Conservation (phyloP, 2,888 invertebrate species). For the Melangyna quadrimaculata region DNA sequence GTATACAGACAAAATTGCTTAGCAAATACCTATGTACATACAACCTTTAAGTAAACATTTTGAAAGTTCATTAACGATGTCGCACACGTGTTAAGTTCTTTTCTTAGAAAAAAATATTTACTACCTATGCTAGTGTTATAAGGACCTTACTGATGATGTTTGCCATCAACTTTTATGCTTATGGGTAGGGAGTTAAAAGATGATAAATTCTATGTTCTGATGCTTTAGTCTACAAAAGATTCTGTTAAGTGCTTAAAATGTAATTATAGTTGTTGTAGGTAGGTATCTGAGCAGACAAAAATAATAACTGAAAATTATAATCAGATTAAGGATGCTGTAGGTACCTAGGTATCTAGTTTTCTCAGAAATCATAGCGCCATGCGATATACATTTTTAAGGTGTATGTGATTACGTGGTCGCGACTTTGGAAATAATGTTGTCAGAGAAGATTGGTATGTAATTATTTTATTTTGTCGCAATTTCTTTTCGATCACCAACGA, state of each 20-base stretch:
- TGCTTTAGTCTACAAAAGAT: not conserved
- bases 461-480: not conserved
- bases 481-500: not conserved
- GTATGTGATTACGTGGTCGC: not conserved
- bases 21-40: not conserved
- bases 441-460: not conserved
- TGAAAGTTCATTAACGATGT: constrained; percentile 3
- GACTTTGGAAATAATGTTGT: not conserved
- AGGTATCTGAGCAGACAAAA: not conserved
- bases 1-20: not conserved
- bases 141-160: not conserved
- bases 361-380: not conserved
- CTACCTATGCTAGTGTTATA: not conserved
- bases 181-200: not conserved
- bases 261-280: not conserved
- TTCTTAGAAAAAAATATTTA: not conserved
- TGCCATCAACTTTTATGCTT: not conserved
- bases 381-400: not conserved
- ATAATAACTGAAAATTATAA: not conserved
- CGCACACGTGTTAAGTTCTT: not conserved
- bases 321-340: not conserved
- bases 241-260: not conserved
- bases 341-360: no score
- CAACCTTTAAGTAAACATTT: constrained; percentile 2
- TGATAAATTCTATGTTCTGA: not conserved